These are phyloP conservation scores for Paramormyrops hopkinsi DNA, from an alignment of 2,797 vertebrate species.

Conservation along the genomic window DNA sequence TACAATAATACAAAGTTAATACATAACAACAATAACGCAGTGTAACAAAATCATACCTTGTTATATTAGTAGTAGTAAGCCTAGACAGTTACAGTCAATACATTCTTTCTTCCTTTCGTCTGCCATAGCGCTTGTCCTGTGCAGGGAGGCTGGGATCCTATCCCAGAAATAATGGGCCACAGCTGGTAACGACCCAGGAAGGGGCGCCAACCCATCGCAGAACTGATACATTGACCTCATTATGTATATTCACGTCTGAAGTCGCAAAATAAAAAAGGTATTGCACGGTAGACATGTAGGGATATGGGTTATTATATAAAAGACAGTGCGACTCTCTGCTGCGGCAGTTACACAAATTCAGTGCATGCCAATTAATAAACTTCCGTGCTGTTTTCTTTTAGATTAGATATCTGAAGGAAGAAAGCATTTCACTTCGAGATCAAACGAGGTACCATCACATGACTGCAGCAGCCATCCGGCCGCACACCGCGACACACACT, in stretches of 20 bases:
- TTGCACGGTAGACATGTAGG: background rate
- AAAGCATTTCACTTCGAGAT: background rate
- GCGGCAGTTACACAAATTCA: background rate
- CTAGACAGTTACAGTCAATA: background rate
- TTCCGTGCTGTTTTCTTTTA: background rate
- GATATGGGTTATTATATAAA: background rate
- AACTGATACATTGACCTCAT: background rate
- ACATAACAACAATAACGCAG: background rate
- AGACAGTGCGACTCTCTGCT: background rate
- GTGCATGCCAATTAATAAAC: background rate
- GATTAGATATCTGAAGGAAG: background rate
- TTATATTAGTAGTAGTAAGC: background rate
- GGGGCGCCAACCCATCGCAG: background rate
- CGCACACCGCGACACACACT: constrained; percentile 17
- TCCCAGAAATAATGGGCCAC: background rate
- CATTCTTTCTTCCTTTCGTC: background rate
- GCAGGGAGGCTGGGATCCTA: background rate
- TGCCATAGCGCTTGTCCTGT: background rate
- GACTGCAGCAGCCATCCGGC: constrained; percentile 40
- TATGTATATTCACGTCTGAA: background rate
- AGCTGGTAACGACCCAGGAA: background rate
- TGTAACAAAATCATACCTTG: background rate
- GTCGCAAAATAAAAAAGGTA: background rate
- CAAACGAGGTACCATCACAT: constrained; percentile 46
- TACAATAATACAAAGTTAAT: background rate